Base-by-base conservation (phyloP, 2,888 invertebrate species). In the Phengaris alcon region DNA sequence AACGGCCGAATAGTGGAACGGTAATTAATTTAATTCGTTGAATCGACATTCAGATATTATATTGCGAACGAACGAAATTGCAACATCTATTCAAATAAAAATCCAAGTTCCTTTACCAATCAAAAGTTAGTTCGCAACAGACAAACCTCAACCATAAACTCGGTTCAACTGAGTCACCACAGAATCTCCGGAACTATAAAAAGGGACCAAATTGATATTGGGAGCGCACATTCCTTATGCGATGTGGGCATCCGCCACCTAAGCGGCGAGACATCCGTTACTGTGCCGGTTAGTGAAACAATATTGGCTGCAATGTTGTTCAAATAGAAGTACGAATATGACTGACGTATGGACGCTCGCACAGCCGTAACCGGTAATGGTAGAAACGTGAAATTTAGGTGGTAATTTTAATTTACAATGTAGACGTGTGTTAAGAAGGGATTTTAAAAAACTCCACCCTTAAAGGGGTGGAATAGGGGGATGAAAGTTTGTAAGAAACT, bases 211-310 rank as follows among this genome's bases (percentile, higher is more conserved):
- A 52, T 72, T 51, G 52, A 72, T 35, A 52, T 72, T 72, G 22
- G 35, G 72, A 52, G 22, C 51, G 22, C 22, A 51, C 51, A 15
- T 35, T 72, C 72, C 72, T 52, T 72, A 72, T 72, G 13, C 72
- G 72, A 72, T 54, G 72, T 72, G 54, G 72, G 51, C 72, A 72
- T 72, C 72, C 72, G 72, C 72, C 52, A 52, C 51, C 64, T 64
- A 64, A 64, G 64, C 64, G 64, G 64, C 44, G 44, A 35, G 64
- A 64, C 64, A 64, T 64, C 64, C 64, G 64, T 44, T 64, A 64
- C 52, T 35, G 35, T 35, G 9, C 10, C 52, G 4, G 59, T 12
- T 44, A 35, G 64, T 12, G 22, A 4, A 59, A 35, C 22, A 59
- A 22, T 12, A 64, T 64, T 64, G 35, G 35, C 64, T 7, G 10